Base-by-base conservation (phyloP, 2,113 vertebrate genomes). In the Larimichthys crocea region DNA sequence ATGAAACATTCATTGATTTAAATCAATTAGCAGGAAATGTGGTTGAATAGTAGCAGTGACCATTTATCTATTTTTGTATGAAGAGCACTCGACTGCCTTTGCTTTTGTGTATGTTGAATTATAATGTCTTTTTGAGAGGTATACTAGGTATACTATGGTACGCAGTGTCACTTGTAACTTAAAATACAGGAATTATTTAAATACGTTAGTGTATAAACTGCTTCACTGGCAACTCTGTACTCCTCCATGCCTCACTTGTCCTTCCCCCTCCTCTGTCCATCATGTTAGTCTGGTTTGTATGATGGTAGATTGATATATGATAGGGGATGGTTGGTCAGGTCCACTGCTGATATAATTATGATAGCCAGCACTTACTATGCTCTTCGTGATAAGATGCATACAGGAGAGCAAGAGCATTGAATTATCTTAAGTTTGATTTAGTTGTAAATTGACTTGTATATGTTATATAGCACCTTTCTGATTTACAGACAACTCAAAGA, bases 51-150 rank as follows among this genome's bases (percentile, higher is more conserved):
- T 71, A 53, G 40, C 44, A 4, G 4, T 73, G 3, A 53, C 5
- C 7, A 26, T 73, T 12, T 56, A 10, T 53, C 8, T 73, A 4
- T 65, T 59, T 75, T 24, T 80, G 7, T n/a, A 20, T 24, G 3
- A 69, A 53, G 5, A 49, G 44, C 35, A 16, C 24, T 55, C 10
- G 17, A 20, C 31, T 64, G 26, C 16, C 65, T 84, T 65, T 50
- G 42, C 16, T 70, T 84, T 65, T 56, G 48, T 68, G 29, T 40
- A 56, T 26, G 46, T 29, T 48, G 8, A 74, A 1, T 40, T 50
- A 14, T 66, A 44, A 26, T 31, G 9, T 70, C 11, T 29, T 52
- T 68, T 66, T 56, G 1, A 42, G 0, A 48, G 22, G 20, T 20
- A 1, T 50, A 29, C 10, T 20, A 48, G 22, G 20, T 24, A 1